Evolutionary conservation across 1,140 invertebrate species (phyloP).

Genomic region (Lasioglossum albipes): DNA sequence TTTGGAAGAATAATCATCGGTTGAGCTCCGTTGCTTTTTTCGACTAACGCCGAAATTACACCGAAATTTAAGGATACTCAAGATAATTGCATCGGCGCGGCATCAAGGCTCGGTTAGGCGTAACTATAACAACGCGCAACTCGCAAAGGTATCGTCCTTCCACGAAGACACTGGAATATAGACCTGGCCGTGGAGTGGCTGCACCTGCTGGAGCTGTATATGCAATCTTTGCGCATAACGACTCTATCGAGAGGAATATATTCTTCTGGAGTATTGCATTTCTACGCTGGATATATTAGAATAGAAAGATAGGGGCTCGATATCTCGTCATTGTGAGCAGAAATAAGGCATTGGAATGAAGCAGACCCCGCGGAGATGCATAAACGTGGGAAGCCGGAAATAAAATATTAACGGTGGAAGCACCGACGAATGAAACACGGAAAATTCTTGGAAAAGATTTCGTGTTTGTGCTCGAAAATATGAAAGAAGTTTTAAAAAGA

Average conservation of each 20-base stretch:
- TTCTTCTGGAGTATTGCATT: conserved; percentile 45
- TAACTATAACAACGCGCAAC: conserved; percentile 46
- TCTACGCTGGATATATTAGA: conserved; percentile 49
- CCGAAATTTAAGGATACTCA: conserved; percentile 24
- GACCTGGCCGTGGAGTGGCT: conserved; percentile 32
- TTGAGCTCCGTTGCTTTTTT: background rate
- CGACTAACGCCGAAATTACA: conserved; percentile 14
- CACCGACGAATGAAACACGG: conserved; percentile 31
- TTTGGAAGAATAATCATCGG: background rate
- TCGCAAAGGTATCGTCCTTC: conserved; percentile 38
- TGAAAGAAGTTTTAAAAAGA: no score
- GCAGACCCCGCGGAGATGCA: conserved; percentile 34
- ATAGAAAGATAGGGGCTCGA: conserved; percentile 38
- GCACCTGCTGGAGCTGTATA: conserved; percentile 51
- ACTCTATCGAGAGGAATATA: conserved; percentile 49
- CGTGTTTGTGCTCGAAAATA: no score
- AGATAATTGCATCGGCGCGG: conserved; percentile 40
- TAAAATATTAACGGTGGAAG: conserved; percentile 23
- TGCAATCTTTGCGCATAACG: conserved; percentile 52
- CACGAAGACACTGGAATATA: conserved; percentile 50
- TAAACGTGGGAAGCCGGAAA: conserved; percentile 26
- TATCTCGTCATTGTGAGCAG: conserved; percentile 38
- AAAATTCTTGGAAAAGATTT: conserved; percentile 6
- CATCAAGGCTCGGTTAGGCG: conserved; percentile 11
- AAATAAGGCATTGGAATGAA: conserved; percentile 32